A percentile compares a stretch with the other conserved stretches of the same genome.
These are phyloP conservation scores for Mesorhabditis spiculigera DNA, from an alignment of 2,888 invertebrate species.

Conservation along the genomic window DNA sequence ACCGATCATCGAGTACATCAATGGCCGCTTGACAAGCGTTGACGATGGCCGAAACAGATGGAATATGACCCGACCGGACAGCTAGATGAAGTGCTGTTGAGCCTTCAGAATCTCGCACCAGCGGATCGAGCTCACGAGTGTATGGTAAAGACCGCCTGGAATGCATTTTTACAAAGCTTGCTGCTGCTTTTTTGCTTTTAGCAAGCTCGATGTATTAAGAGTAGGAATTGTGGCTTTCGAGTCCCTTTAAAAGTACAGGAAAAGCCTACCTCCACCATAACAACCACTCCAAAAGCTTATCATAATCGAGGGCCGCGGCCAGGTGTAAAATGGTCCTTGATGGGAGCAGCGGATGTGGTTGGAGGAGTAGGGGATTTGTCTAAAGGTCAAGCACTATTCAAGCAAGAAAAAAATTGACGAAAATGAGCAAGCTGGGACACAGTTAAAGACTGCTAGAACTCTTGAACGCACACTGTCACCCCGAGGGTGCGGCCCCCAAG, in stretches of 20 bases:
- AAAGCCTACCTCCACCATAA: conserved; percentile 63
- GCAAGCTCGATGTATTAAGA: not conserved
- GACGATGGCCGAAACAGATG: conserved; percentile 12
- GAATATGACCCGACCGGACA: conserved; percentile 8
- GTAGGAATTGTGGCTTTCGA: not conserved
- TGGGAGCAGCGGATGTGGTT: conserved; percentile 14
- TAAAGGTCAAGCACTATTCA: not conserved
- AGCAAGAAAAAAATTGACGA: not conserved
- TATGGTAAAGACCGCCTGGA: conserved; percentile 68
- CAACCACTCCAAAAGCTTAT: conserved; percentile 76
- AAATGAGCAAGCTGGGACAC: no score
- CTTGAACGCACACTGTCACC: no score
- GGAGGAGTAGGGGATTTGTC: conserved; percentile 15
- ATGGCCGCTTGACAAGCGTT: conserved; percentile 13
- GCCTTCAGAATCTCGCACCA: conserved; percentile 82
- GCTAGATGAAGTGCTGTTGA: conserved; percentile 74
- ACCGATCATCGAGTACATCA: conserved; percentile 30
- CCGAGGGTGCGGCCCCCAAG: no score
- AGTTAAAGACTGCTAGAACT: no score
- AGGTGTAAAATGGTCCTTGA: conserved; percentile 71
- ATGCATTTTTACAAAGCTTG: no score
- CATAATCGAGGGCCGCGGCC: conserved; percentile 82
- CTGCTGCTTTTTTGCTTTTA: no score
- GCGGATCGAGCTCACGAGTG: conserved; percentile 86
- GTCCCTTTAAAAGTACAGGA: not conserved